A percentile compares a stretch with the other conserved stretches of the same genome.
Evolutionary conservation across 2,888 invertebrate genomes (phyloP).

Genomic region (Macropis europaea): DNA sequence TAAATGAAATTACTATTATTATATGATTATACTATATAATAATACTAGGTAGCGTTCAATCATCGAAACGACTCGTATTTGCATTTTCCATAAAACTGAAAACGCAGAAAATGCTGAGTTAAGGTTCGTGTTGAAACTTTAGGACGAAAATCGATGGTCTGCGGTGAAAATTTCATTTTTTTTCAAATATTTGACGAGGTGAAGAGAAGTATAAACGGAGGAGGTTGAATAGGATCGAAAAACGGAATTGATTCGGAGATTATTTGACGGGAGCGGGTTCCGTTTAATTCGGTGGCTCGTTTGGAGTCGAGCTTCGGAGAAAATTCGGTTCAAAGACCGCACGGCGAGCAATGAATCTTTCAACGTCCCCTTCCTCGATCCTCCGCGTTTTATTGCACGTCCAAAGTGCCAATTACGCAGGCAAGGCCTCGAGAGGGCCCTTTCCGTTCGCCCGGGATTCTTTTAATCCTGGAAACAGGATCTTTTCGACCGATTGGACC

Average conservation of each 20-base stretch:
- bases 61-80: too few relatives aligned
- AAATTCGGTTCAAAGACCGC: slow-evolving; percentile 54
- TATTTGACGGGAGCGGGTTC: slow-evolving; percentile 14
- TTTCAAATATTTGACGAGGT: too few relatives aligned
- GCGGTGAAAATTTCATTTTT: too few relatives aligned
- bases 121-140: too few relatives aligned
- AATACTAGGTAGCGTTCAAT: too few relatives aligned
- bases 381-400: slow-evolving; percentile 55
- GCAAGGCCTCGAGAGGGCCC: slow-evolving; percentile 35
- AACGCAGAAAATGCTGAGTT: too few relatives aligned
- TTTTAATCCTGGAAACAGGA: slow-evolving; percentile 60
- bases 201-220: neutral
- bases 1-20: too few relatives aligned
- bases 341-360: slow-evolving; percentile 54
- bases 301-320: slow-evolving; percentile 21
- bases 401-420: slow-evolving; percentile 62
- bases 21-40: too few relatives aligned
- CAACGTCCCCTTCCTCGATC: slow-evolving; percentile 21
- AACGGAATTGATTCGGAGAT: slow-evolving; percentile 25
- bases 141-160: too few relatives aligned
- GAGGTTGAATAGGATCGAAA: neutral
- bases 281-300: slow-evolving; percentile 49
- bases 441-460: slow-evolving; percentile 31
- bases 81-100: too few relatives aligned
- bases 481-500: slow-evolving; percentile 48